Percentiles rank a stretch among this genome's conserved stretches.
phyloP scores from a whole-genome alignment of 2,113 vertebrate genomes.

The Xerus inauris region DNA sequence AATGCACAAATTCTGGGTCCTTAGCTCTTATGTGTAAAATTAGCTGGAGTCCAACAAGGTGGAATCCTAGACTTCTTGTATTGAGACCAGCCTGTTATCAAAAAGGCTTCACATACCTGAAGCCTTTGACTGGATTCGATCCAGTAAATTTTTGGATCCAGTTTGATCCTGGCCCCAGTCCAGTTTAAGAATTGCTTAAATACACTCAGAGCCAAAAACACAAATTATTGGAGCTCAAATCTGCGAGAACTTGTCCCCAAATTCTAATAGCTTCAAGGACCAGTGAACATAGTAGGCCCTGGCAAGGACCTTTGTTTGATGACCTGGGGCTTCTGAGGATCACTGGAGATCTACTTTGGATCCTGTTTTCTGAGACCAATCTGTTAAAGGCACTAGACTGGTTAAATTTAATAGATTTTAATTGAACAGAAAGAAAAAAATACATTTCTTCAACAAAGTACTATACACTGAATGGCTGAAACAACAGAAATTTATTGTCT shows the following conservation, averaged over 20 bases:
- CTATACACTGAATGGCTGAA: neutral
- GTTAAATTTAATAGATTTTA: neutral
- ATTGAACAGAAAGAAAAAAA: neutral
- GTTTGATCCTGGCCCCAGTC: too few relatives aligned
- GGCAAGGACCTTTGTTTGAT: neutral
- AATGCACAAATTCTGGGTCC: neutral
- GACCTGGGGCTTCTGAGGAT: too few relatives aligned
- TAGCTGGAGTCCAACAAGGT: neutral
- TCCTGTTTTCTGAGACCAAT: neutral
- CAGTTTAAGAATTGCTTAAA: neutral
- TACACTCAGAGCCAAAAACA: neutral
- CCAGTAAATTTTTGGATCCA: neutral
- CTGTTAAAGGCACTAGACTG: neutral
- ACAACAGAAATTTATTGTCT: neutral
- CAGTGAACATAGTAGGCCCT: accelerated
- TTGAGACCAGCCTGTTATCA: neutral
- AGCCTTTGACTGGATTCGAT: too few relatives aligned
- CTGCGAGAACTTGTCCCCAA: too few relatives aligned
- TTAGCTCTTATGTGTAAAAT: neutral
- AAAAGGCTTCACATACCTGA: neutral
- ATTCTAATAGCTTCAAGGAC: neutral
- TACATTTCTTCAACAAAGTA: neutral
- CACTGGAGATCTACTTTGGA: neutral
- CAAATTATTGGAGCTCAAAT: neutral
- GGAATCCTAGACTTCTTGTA: neutral